Conservation (phyloP, 2,113 vertebrate species). For the Epinephelus lanceolatus region DNA sequence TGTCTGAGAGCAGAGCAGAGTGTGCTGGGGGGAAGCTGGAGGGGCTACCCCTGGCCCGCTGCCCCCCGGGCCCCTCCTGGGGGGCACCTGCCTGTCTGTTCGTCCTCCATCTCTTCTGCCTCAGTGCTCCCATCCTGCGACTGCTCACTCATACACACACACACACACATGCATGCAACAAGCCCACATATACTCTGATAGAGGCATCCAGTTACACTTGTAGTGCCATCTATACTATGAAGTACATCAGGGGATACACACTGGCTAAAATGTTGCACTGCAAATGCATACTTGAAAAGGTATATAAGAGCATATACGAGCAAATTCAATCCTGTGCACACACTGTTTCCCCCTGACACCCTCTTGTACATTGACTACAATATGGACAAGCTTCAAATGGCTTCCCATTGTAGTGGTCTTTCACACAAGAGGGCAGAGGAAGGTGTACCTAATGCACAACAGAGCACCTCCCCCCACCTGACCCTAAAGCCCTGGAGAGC, state of each 20-base stretch:
- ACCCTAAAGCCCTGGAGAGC: slow-evolving; percentile 77
- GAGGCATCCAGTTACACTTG: slow-evolving; percentile 41
- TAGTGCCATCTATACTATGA: slow-evolving; percentile 35
- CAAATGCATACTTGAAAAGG: slow-evolving; percentile 26
- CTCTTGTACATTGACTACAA: slow-evolving; percentile 46
- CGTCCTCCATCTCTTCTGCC: slow-evolving; percentile 83
- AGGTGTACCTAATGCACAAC: slow-evolving; percentile 59
- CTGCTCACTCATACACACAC: slow-evolving; percentile 50
- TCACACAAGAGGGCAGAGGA: slow-evolving; percentile 79
- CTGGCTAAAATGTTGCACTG: slow-evolving; percentile 29
- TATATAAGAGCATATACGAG: slow-evolving; percentile 22
- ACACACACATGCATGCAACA: slow-evolving; percentile 2
- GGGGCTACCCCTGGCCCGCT: slow-evolving; percentile 87
- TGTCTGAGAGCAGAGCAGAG: slow-evolving; percentile 88
- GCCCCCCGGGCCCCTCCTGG: slow-evolving; percentile 81
- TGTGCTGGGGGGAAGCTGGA: slow-evolving; percentile 67
- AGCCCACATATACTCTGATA: slow-evolving; percentile 30
- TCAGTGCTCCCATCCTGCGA: slow-evolving; percentile 82
- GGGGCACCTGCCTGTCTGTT: slow-evolving; percentile 80
- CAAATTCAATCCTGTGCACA: slow-evolving; percentile 1
- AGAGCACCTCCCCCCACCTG: slow-evolving; percentile 62
- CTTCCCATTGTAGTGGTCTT: slow-evolving; percentile 86
- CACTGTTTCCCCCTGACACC: slow-evolving; percentile 59
- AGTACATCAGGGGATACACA: slow-evolving; percentile 32
- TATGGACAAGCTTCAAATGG: slow-evolving; percentile 90